Base-by-base conservation (phyloP, 1,140 invertebrate genomes). In the Solen grandis region DNA sequence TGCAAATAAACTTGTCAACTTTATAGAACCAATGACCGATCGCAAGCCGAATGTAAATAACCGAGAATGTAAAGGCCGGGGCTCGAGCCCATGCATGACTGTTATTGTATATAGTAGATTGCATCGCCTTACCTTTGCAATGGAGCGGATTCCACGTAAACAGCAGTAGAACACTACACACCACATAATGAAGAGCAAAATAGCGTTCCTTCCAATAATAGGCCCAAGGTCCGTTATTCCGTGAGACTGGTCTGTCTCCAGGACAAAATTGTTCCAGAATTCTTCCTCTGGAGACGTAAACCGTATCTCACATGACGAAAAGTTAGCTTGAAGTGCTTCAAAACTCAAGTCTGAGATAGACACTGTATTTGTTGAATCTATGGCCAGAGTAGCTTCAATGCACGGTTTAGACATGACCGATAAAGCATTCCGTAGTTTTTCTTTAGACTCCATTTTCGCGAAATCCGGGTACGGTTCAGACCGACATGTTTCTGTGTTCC, bases 401-500 rank as follows among this genome's bases (percentile, higher is more conserved):
- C 69, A 73, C 5, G 55, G 19, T 10, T 3, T 31, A 41, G 57
- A 25, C 29, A 73, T 10, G 2, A 41, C 41, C 59, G 25, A 25
- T 25, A n/a, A 36, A 5, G 54, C 16, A 13, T 33, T 38, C 46
- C 27, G 35, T 1, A 74, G 22, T 59, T 41, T 55, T 16, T 35
- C 22, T 3, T 10, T 57, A 27, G 57, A 35, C 52, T 77, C 62
- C 25, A 63, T 62, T 8, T 27, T 38, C 14, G 33, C 38, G 27
- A 83, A 72, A 22, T 74, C 59, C 5, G 83, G 81, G 22, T 75
- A 82, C 0, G 63, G 46, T 22, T 82, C 66, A 22, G 59, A 25
- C 35, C 82, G 70, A 46, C 88, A 89, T 4, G 65, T 10, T 0
- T 83, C 63, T 5, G 84, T 83, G 16, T 84, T 84, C 84, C 85